Base-by-base conservation (phyloP, 2,888 invertebrate genomes). In the Conops quadrifasciatus region DNA sequence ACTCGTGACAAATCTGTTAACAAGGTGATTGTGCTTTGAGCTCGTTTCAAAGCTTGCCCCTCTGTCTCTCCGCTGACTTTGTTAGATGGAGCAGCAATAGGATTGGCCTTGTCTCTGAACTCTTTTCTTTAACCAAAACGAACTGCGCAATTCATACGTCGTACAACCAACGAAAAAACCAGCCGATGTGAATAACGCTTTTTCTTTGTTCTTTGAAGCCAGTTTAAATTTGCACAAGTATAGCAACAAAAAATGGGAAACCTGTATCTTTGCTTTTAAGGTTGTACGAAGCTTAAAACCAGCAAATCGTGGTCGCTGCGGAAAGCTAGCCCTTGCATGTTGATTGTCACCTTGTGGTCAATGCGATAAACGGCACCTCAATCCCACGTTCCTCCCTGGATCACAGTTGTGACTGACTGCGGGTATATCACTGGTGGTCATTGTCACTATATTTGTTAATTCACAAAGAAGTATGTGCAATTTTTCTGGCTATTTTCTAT, bases 111-210 rank as follows among this genome's bases (percentile, higher is more conserved):
- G 30, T 66, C 45, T 67, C 24, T 28, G 28, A 60, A 59, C 11
- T 47, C 28, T 26, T 58, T n/a, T n/a, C n/a, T 67, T 67, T 30
- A 36, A 43, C 21, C 21, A 30, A n/a, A n/a, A 43, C 36, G 16
- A 67, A 67, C 67, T 67, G 60, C 67, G 67, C 67, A 67, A 67
- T 67, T 67, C 49, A 67, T 60, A 30, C 49, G 49, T 30, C 60
- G 60, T 28, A n/a, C n/a, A n/a, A n/a, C n/a, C n/a, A n/a, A n/a
- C n/a, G n/a, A n/a, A n/a, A n/a, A n/a, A n/a, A n/a, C 59, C 59
- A 21, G 15, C 26, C 30, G 28, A 4, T n/a, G 67, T 59, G 49
- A 28, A 59, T 67, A 67, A 59, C 67, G 47, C 60, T 66, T 28
- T 63, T 58, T 19, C 16, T 56, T 67, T 24, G 36, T 16, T 51